These are phyloP conservation scores for Pseudochromis fuscus DNA, from an alignment of 2,797 vertebrate species.

Conservation along the genomic window DNA sequence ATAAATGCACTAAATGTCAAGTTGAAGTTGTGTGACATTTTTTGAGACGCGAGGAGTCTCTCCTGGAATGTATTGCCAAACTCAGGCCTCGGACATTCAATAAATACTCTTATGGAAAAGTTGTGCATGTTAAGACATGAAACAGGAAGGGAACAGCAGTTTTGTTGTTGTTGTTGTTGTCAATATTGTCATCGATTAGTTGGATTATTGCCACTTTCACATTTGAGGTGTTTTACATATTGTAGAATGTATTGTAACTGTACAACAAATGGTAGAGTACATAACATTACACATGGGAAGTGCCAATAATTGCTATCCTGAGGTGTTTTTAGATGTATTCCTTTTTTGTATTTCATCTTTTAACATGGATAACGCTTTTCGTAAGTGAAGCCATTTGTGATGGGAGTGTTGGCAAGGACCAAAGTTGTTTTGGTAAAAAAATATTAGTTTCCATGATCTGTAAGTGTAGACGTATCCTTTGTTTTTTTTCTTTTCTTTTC, in stretches of 20 bases:
- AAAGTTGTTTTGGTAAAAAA: slow-evolving; percentile 86
- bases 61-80: slow-evolving; percentile 89
- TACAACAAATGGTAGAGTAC: slow-evolving; percentile 84
- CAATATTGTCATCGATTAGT: slow-evolving; percentile 78
- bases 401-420: slow-evolving; percentile 89
- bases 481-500: slow-evolving; percentile 56
- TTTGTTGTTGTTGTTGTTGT: slow-evolving; percentile 71
- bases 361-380: slow-evolving; percentile 83
- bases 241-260: slow-evolving; percentile 87
- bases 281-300: slow-evolving; percentile 86
- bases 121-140: slow-evolving; percentile 85
- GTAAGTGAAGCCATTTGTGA: slow-evolving; percentile 86
- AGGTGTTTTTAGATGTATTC: slow-evolving; percentile 83
- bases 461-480: slow-evolving; percentile 87
- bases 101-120: slow-evolving; percentile 80
- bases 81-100: slow-evolving; percentile 88
- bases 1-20: slow-evolving; percentile 89
- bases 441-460: slow-evolving; percentile 86
- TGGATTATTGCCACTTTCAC: slow-evolving; percentile 88
- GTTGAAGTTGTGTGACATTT: slow-evolving; percentile 83
- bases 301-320: slow-evolving; percentile 86
- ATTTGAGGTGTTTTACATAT: slow-evolving; percentile 85
- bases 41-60: slow-evolving; percentile 81
- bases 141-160: slow-evolving; percentile 82
- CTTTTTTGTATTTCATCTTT: slow-evolving; percentile 87